phyloP scores from a whole-genome alignment of 2,888 invertebrate species.

The Arge pagana region DNA sequence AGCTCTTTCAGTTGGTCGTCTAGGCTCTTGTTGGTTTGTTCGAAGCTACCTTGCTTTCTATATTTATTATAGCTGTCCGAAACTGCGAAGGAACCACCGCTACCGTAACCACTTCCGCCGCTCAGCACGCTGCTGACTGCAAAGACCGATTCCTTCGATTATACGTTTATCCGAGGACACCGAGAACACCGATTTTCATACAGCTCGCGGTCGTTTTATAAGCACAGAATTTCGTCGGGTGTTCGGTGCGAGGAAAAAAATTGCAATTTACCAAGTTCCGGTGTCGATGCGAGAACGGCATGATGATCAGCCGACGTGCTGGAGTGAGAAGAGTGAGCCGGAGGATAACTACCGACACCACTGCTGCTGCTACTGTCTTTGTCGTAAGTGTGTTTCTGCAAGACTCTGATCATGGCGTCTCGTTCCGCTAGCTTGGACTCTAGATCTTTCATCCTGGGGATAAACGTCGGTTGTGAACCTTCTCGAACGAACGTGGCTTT shows the following conservation, averaged over 20 bases:
- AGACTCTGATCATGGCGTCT: slow-evolving; percentile 87
- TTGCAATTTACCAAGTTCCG: slow-evolving; percentile 47
- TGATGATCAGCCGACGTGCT: slow-evolving; percentile 54
- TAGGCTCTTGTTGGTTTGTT: slow-evolving; percentile 74
- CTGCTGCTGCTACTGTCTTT: slow-evolving; percentile 65
- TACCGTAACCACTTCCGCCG: slow-evolving; percentile 64
- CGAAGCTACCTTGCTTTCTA: slow-evolving; percentile 67
- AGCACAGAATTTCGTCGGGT: too few species aligned
- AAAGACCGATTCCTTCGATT: slow-evolving; percentile 36
- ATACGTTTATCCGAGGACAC: background rate
- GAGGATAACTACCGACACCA: slow-evolving; percentile 63
- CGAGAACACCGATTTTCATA: too few species aligned
- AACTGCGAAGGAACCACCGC: slow-evolving; percentile 64
- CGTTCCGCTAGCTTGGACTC: slow-evolving; percentile 87
- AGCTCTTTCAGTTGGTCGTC: slow-evolving; percentile 82
- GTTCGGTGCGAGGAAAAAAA: background rate
- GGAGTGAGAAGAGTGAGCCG: slow-evolving; percentile 55
- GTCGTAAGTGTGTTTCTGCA: slow-evolving; percentile 79
- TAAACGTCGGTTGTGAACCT: background rate
- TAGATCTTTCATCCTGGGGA: slow-evolving; percentile 74
- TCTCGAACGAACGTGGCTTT: too few species aligned
- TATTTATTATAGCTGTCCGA: slow-evolving; percentile 62
- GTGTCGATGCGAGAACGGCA: slow-evolving; percentile 49
- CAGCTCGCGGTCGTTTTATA: too few species aligned
- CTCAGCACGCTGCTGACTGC: slow-evolving; percentile 65